phyloP scores from a whole-genome alignment of 2,113 vertebrate genomes.

The Rynchops niger region DNA sequence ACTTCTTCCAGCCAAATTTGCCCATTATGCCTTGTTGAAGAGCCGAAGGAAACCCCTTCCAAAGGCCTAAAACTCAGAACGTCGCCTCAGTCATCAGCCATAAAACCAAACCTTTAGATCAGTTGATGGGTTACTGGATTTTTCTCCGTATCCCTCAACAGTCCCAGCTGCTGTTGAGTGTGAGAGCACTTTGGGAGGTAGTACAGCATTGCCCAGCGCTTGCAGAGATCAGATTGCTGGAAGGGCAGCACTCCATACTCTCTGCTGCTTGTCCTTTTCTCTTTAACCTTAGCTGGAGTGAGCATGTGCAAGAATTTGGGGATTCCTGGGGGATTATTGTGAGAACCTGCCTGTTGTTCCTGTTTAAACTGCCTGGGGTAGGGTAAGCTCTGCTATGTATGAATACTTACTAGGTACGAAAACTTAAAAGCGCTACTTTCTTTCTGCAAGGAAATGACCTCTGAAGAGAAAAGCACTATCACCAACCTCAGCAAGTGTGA shows the following conservation, averaged over 20 bases:
- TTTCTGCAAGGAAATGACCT: slow-evolving; percentile 89
- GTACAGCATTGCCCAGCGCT: background rate
- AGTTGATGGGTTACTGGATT: background rate
- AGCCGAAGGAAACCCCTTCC: background rate
- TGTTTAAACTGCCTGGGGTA: background rate
- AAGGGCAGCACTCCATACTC: accelerated
- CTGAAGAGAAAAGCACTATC: slow-evolving; percentile 89
- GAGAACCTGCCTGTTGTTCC: background rate
- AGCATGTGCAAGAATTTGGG: background rate
- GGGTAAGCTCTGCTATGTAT: background rate
- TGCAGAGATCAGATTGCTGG: background rate
- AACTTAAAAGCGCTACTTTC: background rate
- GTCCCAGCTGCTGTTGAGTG: background rate
- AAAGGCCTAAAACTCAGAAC: background rate
- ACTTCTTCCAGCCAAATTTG: background rate
- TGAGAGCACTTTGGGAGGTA: background rate
- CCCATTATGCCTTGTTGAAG: background rate
- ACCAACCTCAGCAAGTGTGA: slow-evolving; percentile 91
- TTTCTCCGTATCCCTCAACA: background rate
- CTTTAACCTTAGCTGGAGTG: background rate
- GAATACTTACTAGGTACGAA: background rate
- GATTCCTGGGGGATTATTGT: background rate
- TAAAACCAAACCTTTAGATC: background rate
- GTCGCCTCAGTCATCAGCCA: background rate
- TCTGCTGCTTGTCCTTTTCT: background rate